Percentiles rank a stretch among this genome's conserved stretches.
These are phyloP conservation scores for Quiscalus mexicanus DNA, from an alignment of 2,113 vertebrate species.

Conservation along the genomic window DNA sequence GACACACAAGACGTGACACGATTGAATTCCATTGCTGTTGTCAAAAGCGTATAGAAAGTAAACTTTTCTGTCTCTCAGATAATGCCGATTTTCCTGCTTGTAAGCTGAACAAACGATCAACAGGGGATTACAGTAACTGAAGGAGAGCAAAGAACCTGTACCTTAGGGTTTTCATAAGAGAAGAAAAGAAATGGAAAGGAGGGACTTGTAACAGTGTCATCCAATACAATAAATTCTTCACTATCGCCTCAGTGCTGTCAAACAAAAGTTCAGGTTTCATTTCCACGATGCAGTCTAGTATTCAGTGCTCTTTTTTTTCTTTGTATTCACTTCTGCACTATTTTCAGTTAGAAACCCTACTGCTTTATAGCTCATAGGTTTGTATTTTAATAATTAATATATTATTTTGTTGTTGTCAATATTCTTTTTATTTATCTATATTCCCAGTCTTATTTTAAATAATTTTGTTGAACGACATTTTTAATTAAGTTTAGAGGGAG, in stretches of 20 bases:
- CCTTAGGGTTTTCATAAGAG: background rate
- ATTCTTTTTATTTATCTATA: background rate
- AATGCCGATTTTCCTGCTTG: background rate
- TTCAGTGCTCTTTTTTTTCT: background rate
- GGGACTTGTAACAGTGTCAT: background rate
- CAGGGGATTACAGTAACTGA: background rate
- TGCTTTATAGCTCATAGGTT: background rate
- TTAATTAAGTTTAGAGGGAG: background rate
- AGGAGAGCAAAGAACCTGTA: background rate
- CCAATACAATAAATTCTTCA: background rate
- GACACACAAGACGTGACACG: background rate
- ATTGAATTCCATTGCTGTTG: background rate
- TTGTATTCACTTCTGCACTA: background rate
- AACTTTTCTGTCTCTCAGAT: background rate
- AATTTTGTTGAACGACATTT: background rate
- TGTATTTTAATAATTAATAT: background rate
- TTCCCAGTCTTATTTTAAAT: background rate
- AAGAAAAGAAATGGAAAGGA: background rate
- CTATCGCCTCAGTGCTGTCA: fast-evolving
- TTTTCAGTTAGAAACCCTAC: background rate
- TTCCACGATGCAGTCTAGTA: background rate
- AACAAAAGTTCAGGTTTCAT: background rate
- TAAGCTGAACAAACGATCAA: fast-evolving
- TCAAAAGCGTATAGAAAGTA: background rate
- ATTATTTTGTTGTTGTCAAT: background rate